Evolutionary conservation across 2,797 vertebrate genomes (phyloP).

Genomic region (Pseudocheirus occidentalis): DNA sequence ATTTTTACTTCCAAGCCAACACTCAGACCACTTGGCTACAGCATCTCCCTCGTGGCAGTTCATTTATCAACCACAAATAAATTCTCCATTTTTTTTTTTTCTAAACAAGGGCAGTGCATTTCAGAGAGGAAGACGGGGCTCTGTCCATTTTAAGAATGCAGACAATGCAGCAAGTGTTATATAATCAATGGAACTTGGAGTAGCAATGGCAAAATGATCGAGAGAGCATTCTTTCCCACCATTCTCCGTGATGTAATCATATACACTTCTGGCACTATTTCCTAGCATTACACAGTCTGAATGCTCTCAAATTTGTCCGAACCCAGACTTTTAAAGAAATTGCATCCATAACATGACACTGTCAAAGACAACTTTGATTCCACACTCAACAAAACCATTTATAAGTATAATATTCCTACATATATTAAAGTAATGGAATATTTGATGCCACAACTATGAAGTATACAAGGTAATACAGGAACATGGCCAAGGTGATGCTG

Average conservation of each 20-base stretch:
- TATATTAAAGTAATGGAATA: background rate
- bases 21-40: constrained; percentile 45
- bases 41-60: constrained; percentile 51
- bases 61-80: constrained; percentile 66
- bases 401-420: background rate
- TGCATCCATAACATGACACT: background rate
- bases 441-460: background rate
- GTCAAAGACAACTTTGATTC: background rate
- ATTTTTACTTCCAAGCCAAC: constrained; percentile 46
- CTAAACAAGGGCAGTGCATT: constrained; percentile 61
- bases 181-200: constrained; percentile 61
- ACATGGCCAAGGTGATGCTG: background rate
- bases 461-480: background rate
- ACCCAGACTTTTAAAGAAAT: constrained; percentile 60
- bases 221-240: constrained; percentile 67
- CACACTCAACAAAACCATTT: background rate
- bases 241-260: constrained; percentile 63
- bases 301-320: constrained; percentile 46
- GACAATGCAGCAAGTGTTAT: constrained; percentile 42
- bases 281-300: constrained; percentile 6
- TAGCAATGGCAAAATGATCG: constrained; percentile 46
- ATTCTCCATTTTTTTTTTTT: constrained; percentile 47
- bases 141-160: constrained; percentile 82
- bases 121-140: constrained; percentile 54
- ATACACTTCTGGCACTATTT: constrained; percentile 57